Evolutionary conservation across 2,888 invertebrate species (phyloP), one percentile per base, ranked within the genome.

Genomic region (Heliconius ismenius): DNA sequence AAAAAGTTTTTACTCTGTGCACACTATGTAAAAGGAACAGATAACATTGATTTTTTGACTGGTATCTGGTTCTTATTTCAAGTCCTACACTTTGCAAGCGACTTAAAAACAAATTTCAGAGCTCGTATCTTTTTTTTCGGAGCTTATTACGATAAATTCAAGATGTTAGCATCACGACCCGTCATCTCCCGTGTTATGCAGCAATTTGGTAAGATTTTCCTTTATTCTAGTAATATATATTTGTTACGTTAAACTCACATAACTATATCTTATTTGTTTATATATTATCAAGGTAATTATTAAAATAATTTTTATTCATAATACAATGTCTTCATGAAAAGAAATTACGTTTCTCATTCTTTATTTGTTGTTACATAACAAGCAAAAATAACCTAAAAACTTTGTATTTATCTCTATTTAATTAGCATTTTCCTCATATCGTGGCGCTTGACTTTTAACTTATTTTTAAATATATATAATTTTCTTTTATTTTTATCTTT

Each of bases 141-240:
- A 54, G 1, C 3, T 13, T 1, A 49, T 32, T 54, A n/a, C 63
- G 21, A 18, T 24, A 32, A 26, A 21, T 67, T 24, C n/a, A 77
- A 89, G 81, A 93, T 92, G 93, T 86, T 88, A 78, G 85, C 86
- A 73, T 85, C 91, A 74, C 88, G 93, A 62, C 87, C 88, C 58
- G 83, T 90, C 78, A 82, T 91, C 63, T 90, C 92, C 73, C 88
- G 93, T 72, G 84, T 92, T 60, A 82, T 92, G 79, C 91, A 92
- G 80, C 90, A 90, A 82, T 86, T 90, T 81, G 93, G 93, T 92
- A 88, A 82, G 80, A 63, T 65, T 73, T 65, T 11, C 6, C 63
- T 11, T 24, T 36, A 36, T 60, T 13, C 15, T 43, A 21, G 1
- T 54, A n/a, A 36, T 63, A 54, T 15, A 9, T 63, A 63, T 62